Evolutionary conservation across 2,888 invertebrate species (phyloP).

Genomic region (Gonocerus acuteangulatus): DNA sequence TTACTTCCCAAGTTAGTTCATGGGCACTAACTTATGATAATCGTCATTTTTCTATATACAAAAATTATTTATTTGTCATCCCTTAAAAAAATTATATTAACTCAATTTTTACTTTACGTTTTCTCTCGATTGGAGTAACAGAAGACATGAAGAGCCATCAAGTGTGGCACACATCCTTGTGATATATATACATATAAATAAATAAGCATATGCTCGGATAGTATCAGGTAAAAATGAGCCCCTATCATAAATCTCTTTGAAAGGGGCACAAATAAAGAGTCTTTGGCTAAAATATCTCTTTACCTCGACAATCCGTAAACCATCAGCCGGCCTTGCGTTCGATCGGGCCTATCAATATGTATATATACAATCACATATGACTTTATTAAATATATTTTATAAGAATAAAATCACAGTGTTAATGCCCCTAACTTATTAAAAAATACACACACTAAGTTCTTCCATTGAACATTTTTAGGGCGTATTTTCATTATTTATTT

Average conservation of each 20-base stretch:
- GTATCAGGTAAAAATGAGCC: background rate
- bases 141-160: slow-evolving; percentile 7
- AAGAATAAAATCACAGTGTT: slow-evolving; percentile 35
- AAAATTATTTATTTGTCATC: slow-evolving; percentile 24
- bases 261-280: background rate
- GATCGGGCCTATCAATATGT: slow-evolving; percentile 19
- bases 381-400: slow-evolving; percentile 25
- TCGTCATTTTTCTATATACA: slow-evolving; percentile 13
- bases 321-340: background rate
- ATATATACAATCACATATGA: slow-evolving; percentile 22
- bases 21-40: slow-evolving; percentile 29
- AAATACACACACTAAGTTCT: slow-evolving; percentile 8
- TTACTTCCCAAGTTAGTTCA: slow-evolving; percentile 28
- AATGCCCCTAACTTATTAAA: slow-evolving; percentile 35
- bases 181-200: slow-evolving; percentile 23
- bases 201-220: slow-evolving; percentile 6
- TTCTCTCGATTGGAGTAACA: background rate
- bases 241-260: background rate
- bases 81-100: slow-evolving; percentile 25
- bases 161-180: slow-evolving; percentile 6
- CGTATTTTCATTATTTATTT: slow-evolving; percentile 12
- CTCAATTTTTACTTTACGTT: slow-evolving; percentile 11
- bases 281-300: slow-evolving; percentile 7
- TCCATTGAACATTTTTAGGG: slow-evolving; percentile 18
- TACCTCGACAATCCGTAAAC: background rate